Conservation (phyloP, 2,113 vertebrate species). For the Archilochus colubris region DNA sequence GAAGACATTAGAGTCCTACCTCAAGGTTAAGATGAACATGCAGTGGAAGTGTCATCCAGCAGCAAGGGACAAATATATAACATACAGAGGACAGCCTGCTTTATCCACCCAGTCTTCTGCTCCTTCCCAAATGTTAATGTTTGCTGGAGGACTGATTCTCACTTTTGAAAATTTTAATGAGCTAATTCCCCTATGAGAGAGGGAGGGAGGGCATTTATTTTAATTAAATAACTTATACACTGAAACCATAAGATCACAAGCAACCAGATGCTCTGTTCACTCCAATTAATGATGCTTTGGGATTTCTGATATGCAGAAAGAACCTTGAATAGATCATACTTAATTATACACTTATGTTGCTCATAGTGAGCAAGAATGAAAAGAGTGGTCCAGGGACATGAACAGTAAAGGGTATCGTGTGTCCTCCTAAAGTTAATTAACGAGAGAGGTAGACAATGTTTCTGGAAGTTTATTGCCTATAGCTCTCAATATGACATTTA, state of each 20-base stretch:
- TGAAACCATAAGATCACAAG: constrained; percentile 18
- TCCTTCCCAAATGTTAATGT: constrained; percentile 36
- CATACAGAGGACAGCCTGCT: not conserved
- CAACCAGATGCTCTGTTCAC: constrained; percentile 32
- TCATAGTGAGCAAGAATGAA: not conserved
- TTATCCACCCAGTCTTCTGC: not conserved
- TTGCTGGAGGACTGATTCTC: constrained; percentile 34
- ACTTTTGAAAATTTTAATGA: constrained; percentile 30
- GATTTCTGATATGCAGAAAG: constrained; percentile 41
- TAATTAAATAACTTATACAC: constrained; percentile 24
- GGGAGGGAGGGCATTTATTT: not conserved
- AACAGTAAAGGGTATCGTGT: not conserved
- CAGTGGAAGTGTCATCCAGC: not conserved
- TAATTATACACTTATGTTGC: constrained; percentile 3
- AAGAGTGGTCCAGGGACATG: not conserved
- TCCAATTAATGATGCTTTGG: constrained; percentile 43
- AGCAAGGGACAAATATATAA: not conserved
- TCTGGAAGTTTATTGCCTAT: not conserved
- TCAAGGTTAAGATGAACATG: not conserved
- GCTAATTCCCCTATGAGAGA: constrained; percentile 1
- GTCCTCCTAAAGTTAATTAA: constrained; percentile 15
- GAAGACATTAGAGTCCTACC: not conserved
- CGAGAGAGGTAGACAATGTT: not conserved
- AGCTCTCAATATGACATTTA: not conserved
- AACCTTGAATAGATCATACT: constrained; percentile 15